Conservation (phyloP, 2,113 vertebrate species). For the Cervus canadensis region DNA sequence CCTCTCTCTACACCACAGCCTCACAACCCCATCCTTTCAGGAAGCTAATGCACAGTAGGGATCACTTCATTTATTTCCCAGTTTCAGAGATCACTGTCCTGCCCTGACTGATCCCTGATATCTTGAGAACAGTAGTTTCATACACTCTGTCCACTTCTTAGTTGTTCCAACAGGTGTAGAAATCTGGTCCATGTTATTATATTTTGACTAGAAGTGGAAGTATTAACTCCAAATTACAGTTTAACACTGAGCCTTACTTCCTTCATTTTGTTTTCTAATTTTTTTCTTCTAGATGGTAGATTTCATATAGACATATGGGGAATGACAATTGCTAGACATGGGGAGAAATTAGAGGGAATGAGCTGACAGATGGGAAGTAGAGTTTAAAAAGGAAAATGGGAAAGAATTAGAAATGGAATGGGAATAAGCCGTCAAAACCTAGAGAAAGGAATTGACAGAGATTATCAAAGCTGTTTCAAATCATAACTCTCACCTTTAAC, state of each 20-base stretch:
- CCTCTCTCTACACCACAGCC: not conserved
- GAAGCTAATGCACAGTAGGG: not conserved
- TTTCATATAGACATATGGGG: constrained; percentile 59
- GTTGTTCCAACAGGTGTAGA: not conserved
- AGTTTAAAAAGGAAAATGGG: not conserved
- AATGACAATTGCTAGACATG: constrained; percentile 65
- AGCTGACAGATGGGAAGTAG: constrained; percentile 47
- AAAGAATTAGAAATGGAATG: constrained; percentile 4
- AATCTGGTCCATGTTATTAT: not conserved
- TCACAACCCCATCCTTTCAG: not conserved
- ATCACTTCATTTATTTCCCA: not conserved
- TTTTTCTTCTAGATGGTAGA: constrained; percentile 32
- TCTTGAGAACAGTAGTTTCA: not conserved
- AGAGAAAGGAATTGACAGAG: not conserved
- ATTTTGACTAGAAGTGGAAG: constrained; percentile 9
- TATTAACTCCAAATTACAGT: constrained; percentile 53
- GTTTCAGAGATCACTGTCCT: not conserved
- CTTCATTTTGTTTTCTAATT: constrained; percentile 5
- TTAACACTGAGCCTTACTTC: constrained; percentile 39
- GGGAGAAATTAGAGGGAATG: constrained; percentile 52
- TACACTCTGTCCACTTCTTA: not conserved
- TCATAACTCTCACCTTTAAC: not conserved
- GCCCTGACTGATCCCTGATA: not conserved
- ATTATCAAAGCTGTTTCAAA: constrained; percentile 20
- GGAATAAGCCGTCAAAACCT: constrained; percentile 17